Conservation (phyloP, 2,797 vertebrate genomes). For the Onychomys arenicola region DNA sequence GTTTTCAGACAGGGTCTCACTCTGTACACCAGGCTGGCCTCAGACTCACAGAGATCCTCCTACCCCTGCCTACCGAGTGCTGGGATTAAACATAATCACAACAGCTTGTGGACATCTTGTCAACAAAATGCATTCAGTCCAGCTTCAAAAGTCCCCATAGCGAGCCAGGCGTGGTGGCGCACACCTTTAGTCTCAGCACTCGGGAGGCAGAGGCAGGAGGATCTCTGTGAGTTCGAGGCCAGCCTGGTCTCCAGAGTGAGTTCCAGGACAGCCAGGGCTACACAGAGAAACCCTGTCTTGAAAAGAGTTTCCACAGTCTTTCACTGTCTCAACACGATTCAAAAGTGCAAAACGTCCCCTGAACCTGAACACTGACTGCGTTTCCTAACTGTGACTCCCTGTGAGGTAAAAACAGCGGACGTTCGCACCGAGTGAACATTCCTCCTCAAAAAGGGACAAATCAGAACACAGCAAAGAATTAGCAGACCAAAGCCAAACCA, state of each 20-base stretch:
- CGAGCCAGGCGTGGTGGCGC: not conserved
- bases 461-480: not conserved
- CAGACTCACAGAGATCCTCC: not conserved
- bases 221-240: not conserved
- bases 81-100: not conserved
- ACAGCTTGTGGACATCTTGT: not conserved
- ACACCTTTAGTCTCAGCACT: not conserved
- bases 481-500: not conserved
- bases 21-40: not conserved
- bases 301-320: not conserved
- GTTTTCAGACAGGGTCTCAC: not conserved
- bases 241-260: not conserved
- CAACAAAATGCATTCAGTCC: not conserved
- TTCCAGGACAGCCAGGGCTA: not conserved
- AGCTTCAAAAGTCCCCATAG: not conserved
- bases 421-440: not conserved
- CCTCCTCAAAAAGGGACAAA: not conserved
- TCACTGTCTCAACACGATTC: not conserved
- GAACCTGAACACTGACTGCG: not conserved
- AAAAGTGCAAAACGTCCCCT: not conserved
- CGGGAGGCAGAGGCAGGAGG: not conserved
- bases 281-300: not conserved
- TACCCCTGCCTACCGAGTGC: not conserved
- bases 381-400: not conserved
- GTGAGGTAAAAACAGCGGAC: not conserved